These are phyloP conservation scores for Masticophis lateralis DNA, from an alignment of 2,797 vertebrate genomes.

Conservation along the genomic window DNA sequence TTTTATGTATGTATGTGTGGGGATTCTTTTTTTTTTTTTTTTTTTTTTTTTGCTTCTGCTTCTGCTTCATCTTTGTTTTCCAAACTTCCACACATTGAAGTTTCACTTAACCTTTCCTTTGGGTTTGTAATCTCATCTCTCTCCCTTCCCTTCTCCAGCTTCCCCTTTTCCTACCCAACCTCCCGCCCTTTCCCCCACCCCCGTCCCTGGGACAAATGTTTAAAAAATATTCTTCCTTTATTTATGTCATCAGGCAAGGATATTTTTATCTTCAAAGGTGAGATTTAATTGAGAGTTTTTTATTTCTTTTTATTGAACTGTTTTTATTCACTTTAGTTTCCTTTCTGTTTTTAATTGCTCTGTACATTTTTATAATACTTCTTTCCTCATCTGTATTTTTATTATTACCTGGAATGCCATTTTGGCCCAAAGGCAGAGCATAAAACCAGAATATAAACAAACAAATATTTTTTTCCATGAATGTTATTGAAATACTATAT, in stretches of 20 bases:
- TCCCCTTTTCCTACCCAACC: background rate
- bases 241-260: background rate
- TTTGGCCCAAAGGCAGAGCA: background rate
- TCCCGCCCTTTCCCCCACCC: too few species aligned
- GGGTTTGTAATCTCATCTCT: background rate
- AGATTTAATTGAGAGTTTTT: background rate
- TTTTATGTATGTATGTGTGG: background rate
- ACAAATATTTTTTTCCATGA: background rate
- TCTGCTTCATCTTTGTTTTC: background rate
- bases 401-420: background rate
- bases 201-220: background rate
- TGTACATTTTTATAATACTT: background rate
- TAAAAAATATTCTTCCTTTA: background rate
- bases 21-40: background rate
- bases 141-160: background rate
- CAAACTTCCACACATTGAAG: background rate
- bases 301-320: background rate
- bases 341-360: background rate
- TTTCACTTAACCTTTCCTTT: background rate
- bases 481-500: background rate
- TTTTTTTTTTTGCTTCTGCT: too few species aligned
- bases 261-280: background rate
- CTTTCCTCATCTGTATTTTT: background rate
- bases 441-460: background rate
- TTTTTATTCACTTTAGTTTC: background rate